These are phyloP conservation scores for Beaufortia kweichowensis DNA, from an alignment of 2,113 vertebrate genomes.

Conservation along the genomic window DNA sequence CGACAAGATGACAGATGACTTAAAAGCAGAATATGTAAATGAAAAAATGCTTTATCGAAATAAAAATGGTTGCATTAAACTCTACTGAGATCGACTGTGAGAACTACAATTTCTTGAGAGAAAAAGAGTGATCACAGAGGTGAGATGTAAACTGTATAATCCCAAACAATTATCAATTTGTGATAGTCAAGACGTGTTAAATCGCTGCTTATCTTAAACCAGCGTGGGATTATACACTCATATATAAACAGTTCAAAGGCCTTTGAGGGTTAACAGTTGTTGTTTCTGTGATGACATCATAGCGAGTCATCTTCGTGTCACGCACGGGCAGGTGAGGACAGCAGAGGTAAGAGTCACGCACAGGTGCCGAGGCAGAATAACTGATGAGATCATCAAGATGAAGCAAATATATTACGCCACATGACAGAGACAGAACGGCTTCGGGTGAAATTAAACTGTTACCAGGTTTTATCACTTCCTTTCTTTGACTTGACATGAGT, in stretches of 20 bases:
- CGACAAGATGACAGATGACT: too few species aligned
- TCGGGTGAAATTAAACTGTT: slow-evolving; percentile 17
- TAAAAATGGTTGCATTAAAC: too few species aligned
- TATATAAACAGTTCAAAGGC: not conserved
- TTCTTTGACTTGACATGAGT: slow-evolving; percentile 30
- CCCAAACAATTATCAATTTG: not conserved
- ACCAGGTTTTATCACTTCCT: slow-evolving; percentile 26
- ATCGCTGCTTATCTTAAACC: not conserved
- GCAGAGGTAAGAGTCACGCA: not conserved
- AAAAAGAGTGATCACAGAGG: not conserved
- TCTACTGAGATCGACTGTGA: too few species aligned
- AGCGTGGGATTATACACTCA: not conserved
- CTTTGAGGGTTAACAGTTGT: not conserved
- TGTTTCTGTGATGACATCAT: slow-evolving; percentile 21
- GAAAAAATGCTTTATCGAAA: too few species aligned
- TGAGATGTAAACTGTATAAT: not conserved
- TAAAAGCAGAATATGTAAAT: too few species aligned
- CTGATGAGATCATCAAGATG: slow-evolving; percentile 10
- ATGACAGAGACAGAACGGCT: slow-evolving; percentile 3
- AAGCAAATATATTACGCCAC: not conserved
- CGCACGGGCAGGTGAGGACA: slow-evolving; percentile 3
- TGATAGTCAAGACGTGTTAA: not conserved
- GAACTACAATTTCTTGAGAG: not conserved
- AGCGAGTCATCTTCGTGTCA: not conserved
- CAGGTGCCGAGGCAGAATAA: not conserved